These are phyloP conservation scores for Leptonema lineaticorne DNA, from an alignment of 1,140 invertebrate genomes.

Conservation along the genomic window DNA sequence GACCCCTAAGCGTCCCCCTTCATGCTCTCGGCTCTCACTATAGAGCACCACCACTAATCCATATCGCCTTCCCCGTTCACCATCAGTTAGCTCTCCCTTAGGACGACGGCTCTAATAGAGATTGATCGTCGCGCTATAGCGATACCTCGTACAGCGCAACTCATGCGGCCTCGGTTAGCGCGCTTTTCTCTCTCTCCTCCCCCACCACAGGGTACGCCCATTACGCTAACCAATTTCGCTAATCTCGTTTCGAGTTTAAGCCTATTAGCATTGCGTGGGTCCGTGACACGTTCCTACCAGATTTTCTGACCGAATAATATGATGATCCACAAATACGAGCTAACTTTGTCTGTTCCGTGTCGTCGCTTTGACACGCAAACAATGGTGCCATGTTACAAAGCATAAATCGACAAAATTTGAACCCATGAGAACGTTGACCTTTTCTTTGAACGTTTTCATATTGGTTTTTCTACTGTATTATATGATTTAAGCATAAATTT, in stretches of 20 bases:
- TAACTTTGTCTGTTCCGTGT: too few species aligned
- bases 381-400: too few species aligned
- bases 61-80: neutral
- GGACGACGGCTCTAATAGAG: constrained; percentile 22
- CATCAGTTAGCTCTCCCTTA: neutral
- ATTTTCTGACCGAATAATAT: neutral
- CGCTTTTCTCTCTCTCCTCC: too few species aligned
- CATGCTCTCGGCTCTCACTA: constrained; percentile 14
- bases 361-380: too few species aligned
- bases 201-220: neutral
- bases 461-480: too few species aligned
- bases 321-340: too few species aligned
- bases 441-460: too few species aligned
- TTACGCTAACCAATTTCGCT: constrained; percentile 18
- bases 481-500: too few species aligned
- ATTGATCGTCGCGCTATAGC: constrained; percentile 26
- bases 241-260: constrained; percentile 18
- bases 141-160: neutral
- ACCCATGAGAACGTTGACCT: too few species aligned
- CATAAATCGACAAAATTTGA: too few species aligned
- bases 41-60: too few species aligned
- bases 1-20: neutral
- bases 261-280: constrained; percentile 17
- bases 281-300: neutral
- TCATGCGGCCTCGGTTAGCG: neutral